Conservation (phyloP, 2,888 invertebrate species). For the Apamea epomidion region DNA sequence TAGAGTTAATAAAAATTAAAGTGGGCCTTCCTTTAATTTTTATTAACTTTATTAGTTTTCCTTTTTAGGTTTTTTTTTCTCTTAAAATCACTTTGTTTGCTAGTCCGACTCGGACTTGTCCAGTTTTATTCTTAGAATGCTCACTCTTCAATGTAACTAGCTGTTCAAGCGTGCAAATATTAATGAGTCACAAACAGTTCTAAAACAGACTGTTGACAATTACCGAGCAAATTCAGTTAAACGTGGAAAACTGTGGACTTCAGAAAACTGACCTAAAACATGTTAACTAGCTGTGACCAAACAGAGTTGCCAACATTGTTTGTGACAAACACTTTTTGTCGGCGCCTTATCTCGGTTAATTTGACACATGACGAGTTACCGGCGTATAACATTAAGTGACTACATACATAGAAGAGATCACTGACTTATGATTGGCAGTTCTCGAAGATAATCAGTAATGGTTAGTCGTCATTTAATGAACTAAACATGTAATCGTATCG, state of each 20-base stretch:
- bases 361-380: constrained; percentile 65
- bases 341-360: constrained; percentile 61
- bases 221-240: constrained; percentile 40
- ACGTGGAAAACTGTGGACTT: constrained; percentile 19
- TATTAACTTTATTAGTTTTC: no score
- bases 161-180: constrained; percentile 45
- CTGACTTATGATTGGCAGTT: constrained; percentile 78
- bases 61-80: background rate
- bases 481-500: constrained; percentile 71
- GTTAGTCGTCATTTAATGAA: constrained; percentile 76
- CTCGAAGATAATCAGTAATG: constrained; percentile 71
- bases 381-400: constrained; percentile 49
- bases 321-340: constrained; percentile 55
- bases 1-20: no score
- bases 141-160: constrained; percentile 29
- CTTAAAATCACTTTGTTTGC: background rate
- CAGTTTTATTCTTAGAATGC: constrained; percentile 34
- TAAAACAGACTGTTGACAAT: constrained; percentile 40
- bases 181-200: constrained; percentile 23
- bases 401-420: constrained; percentile 69
- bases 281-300: constrained; percentile 30
- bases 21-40: no score
- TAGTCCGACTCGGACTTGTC: background rate
- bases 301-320: constrained; percentile 27
- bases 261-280: constrained; percentile 19